Percentiles rank a stretch among this genome's conserved stretches.
Conservation (phyloP, 2,888 invertebrate species). For the Slavum lentiscoides region DNA sequence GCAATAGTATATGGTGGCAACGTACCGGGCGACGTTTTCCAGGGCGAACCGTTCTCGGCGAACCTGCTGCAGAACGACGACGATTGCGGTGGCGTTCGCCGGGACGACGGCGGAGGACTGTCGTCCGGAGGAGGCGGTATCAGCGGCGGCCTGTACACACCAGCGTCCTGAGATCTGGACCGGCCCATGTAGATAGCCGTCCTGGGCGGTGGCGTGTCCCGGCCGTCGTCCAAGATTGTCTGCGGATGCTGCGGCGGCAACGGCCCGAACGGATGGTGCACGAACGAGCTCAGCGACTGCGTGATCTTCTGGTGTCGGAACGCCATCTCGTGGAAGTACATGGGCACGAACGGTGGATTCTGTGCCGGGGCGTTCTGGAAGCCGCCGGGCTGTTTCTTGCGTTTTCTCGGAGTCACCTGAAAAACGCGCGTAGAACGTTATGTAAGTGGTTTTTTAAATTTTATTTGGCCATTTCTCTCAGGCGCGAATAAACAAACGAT, state of each 20-base stretch:
- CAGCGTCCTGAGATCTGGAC: conserved; percentile 47
- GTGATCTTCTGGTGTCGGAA: conserved; percentile 54
- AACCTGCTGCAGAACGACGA: conserved; percentile 34
- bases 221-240: conserved; percentile 72
- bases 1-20: not conserved
- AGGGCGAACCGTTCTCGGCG: conserved; percentile 36
- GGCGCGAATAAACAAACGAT: no score
- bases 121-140: conserved; percentile 63
- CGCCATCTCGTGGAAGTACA: conserved; percentile 72
- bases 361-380: conserved; percentile 86
- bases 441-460: no score
- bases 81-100: not conserved
- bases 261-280: conserved; percentile 65
- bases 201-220: conserved; percentile 60
- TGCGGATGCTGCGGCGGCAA: conserved; percentile 74
- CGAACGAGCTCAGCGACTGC: conserved; percentile 36
- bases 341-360: conserved; percentile 80
- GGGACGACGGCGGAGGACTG: conserved; percentile 5
- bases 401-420: conserved; percentile 73
- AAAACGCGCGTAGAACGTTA: no score
- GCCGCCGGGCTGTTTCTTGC: conserved; percentile 77
- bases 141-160: conserved; percentile 57
- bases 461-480: no score
- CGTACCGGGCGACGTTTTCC: conserved; percentile 43
- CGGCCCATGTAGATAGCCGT: conserved; percentile 54